Base-by-base conservation (phyloP, 2,797 vertebrate genomes). In the Danio aesculapii region DNA sequence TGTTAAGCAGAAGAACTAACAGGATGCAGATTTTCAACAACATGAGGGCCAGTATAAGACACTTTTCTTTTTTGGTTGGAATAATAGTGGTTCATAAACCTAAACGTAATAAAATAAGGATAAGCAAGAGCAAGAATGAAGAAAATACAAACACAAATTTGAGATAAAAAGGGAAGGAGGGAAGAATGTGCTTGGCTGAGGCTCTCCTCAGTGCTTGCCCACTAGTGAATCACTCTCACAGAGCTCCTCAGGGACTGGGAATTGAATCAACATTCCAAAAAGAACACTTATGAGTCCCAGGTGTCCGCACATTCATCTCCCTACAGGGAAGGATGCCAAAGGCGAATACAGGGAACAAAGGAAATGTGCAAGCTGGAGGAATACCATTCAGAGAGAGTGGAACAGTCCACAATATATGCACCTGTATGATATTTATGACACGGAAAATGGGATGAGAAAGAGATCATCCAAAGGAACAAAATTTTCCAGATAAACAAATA, bases 181-280 rank as follows among this genome's bases (percentile, higher is more conserved):
- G 43, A 81, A 62, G 55, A 76, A 83, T 83, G 75, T 70, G 64
- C 53, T 75, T 66, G 57, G 63, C 57, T 50, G 52, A 76, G 47
- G 30, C 41, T 78, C 59, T 47, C 61, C 67, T 59, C 77, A 64
- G 66, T 81, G 73, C 82, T 81, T 72, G 79, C 85, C 86, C 44
- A 63, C 62, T 72, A 84, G 83, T 87, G 85, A 87, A 90, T 81
- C 73, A 63, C 78, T 87, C 86, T 79, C 84, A 75, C 73, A 80
- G 67, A 81, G 82, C 63, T 75, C 52, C 55, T 84, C 81, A 83
- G 70, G 87, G 86, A 91, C 89, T 85, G 87, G 82, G 81, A 70
- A 74, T 84, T 84, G 86, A 91, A 85, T 90, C 77, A 82, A 88
- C 90, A 94, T 92, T 94, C 91, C 88, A 87, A 74, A 89, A 80